phyloP scores from a whole-genome alignment of 2,888 invertebrate genomes.

The Oscheius sp. region DNA sequence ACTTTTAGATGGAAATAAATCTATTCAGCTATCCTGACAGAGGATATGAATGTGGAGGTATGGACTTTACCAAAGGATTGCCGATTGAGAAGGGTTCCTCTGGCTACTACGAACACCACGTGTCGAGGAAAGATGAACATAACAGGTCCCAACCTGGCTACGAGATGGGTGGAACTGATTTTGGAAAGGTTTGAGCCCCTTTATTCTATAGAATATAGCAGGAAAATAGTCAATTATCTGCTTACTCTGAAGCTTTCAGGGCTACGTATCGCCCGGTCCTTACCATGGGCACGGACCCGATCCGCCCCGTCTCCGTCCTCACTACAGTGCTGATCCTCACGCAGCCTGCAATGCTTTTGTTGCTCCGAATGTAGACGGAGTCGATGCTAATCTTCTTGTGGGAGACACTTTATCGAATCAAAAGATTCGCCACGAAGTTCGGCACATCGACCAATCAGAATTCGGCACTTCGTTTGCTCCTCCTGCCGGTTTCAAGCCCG shows the following conservation, averaged over 20 bases:
- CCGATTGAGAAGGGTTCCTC: constrained; percentile 49
- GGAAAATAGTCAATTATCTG: neutral
- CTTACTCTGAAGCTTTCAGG: constrained; percentile 30
- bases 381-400: constrained; percentile 57
- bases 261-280: constrained; percentile 52
- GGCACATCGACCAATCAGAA: constrained; percentile 55
- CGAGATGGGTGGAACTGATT: constrained; percentile 57
- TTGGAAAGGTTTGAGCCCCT: constrained; percentile 41
- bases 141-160: constrained; percentile 44
- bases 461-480: constrained; percentile 66
- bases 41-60: constrained; percentile 59
- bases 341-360: constrained; percentile 65
- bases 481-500: constrained; percentile 64
- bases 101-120: constrained; percentile 48
- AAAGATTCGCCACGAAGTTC: constrained; percentile 56
- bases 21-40: constrained; percentile 13
- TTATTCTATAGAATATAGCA: neutral
- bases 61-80: constrained; percentile 55
- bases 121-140: constrained; percentile 42
- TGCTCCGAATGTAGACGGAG: constrained; percentile 60
- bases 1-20: too few species aligned
- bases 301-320: constrained; percentile 63
- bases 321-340: constrained; percentile 66
- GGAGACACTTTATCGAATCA: constrained; percentile 70
- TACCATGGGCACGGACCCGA: constrained; percentile 71